Evolutionary conservation across 2,113 vertebrate genomes (phyloP), one percentile per base, ranked within the genome.

Genomic region (Centropus unirufus): DNA sequence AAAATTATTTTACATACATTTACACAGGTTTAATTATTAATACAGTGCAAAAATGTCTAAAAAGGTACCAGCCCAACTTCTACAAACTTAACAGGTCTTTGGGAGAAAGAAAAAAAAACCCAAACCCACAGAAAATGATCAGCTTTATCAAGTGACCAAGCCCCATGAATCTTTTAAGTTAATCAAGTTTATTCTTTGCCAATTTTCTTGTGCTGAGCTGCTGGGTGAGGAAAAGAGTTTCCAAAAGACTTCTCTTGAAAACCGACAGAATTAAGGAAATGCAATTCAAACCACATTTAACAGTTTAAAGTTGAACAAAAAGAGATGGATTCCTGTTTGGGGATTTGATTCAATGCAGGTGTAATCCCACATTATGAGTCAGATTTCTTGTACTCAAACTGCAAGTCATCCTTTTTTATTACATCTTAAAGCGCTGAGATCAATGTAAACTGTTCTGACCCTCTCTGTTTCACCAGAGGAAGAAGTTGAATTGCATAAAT

Each of bases 1-100:
- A 58, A 83, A 94, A 70, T 30, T 2, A 87, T 76, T 95, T 93
- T 95, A 62, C 91, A 94, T 72, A 95, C 88, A 95, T 96, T 93
- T 92, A 94, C 93, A 92, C 74, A 86, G 79, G 77, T 89, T 93
- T 21, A 39, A 61, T 95, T 90, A 89, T 93, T 81, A 93, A 92
- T 66, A 93, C 72, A 96, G 96, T 97, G 96, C 95, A 97, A 97
- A 97, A 94, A 58, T n/a, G 55, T 80, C 75, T 82, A 83, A 86
- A 95, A 96, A 93, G 93, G 75, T 78, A 86, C 83, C 79, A 86
- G 94, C 92, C 92, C 70, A 89, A 87, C 83, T 63, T 91, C 57
- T 87, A 72, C 14, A 85, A 93, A 97, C 73, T 73, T 9, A 44
- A 59, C 46, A 61, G 32, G 16, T 86, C 79, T 93, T 95, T 91